Evolutionary conservation across 2,888 invertebrate genomes (phyloP), one percentile per base, ranked within the genome.

Genomic region (Hypsopygia costalis): DNA sequence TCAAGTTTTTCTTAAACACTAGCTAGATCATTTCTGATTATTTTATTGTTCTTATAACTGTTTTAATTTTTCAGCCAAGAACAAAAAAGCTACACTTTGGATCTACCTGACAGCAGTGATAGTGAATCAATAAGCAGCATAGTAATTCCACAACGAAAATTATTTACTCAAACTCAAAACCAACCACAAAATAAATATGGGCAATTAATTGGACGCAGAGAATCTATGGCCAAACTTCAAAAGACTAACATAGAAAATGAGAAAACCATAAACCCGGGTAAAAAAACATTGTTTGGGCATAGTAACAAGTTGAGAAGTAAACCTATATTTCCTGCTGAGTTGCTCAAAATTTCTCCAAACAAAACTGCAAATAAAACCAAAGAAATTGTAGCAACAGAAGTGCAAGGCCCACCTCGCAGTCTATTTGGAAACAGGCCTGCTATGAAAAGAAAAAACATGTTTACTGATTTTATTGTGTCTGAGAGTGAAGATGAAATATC

Each of bases 401-500:
- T 61, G 1, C 66, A 68, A 52, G 49, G 46, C 4, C 64, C 67
- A 58, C 61, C 62, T 16, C 69, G 67, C 20, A 77, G 62, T 47
- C 63, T 87, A 6, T 87, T 87, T 44, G 78, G 79, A 1, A 68
- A 68, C 29, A 57, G 62, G 32, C 57, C 56, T 6, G 60, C 53
- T 5, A 57, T 51, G 4, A 85, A 81, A 63, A 57, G 78, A 16
- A 85, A 81, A 45, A 82, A 82, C 42, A 79, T 78, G 52, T 82
- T 81, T 55, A 66, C 73, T 0, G 70, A 83, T 44, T 83, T 83
- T 31, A 58, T 86, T 51, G 59, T 63, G 7, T 74, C 82, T 5
- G 86, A 86, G 25, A 82, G 78, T 65, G 86, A 85, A 40, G 79
- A 81, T 45, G 87, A 85, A 49, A 67, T 77, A 11, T 60, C 77